Base-by-base conservation (phyloP, 1,140 invertebrate genomes). In the Eurosta solidaginis region DNA sequence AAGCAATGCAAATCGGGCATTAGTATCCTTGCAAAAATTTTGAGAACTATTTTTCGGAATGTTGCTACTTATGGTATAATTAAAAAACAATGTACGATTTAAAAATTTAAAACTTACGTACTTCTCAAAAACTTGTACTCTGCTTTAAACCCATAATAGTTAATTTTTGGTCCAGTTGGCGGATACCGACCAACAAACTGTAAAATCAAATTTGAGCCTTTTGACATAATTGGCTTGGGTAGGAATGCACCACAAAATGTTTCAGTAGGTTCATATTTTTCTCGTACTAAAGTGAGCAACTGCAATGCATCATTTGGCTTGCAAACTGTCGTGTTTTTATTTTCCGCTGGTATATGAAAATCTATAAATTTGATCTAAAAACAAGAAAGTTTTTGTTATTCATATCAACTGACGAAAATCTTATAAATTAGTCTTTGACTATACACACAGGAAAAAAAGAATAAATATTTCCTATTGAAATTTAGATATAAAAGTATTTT, bases 201-300 rank as follows among this genome's bases (percentile, higher is more conserved):
- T 14, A 97, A 88, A 80, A 93, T 92, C 81, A 98, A 89, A 80
- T 92, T 90, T 40, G 93, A 93, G 40, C 95, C 95, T 84, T 93
- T 96, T 33, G 96, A 97, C 96, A 98, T 97, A 54, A 97, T 89
- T 47, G 95, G 94, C 79, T 92, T 92, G 0, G 95, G 95, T 33
- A 93, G 86, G 80, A 91, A 92, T 5, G 90, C 91, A 0, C 95
- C 96, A 85, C 96, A 98, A 81, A 96, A 94, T 5, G 92, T 92
- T 81, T 95, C 94, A 78, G 96, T 92, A 1, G 83, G 83, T 74
- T 87, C 83, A 45, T 82, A 85, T 47, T 83, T 85, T 1, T 81
- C 82, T 0, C 83, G 78, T 1, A 82, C 79, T 49, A 83, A 78
- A 5, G 79, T 78, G 12, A 88, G 25, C 40, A 88, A 75, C 68